phyloP scores from a whole-genome alignment of 2,113 vertebrate genomes.

The Oreotragus oreotragus region DNA sequence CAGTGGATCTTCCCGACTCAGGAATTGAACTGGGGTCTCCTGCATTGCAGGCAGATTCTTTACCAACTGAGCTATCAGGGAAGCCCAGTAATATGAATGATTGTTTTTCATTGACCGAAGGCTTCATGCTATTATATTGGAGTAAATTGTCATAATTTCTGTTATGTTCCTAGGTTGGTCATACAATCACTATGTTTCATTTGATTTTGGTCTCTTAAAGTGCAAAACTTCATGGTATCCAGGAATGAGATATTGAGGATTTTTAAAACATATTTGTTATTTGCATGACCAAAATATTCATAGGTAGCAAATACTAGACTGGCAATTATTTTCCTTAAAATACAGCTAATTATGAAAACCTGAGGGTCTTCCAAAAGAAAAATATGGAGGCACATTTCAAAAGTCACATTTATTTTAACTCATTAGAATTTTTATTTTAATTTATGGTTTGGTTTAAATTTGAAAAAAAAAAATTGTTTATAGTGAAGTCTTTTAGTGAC shows the following conservation, averaged over 20 bases:
- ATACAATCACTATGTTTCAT: background rate
- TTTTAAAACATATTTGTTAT: background rate
- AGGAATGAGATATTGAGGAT: background rate
- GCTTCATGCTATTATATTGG: background rate
- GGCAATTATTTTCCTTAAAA: background rate
- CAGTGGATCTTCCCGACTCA: too few species aligned
- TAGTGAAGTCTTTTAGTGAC: background rate
- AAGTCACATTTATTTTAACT: background rate
- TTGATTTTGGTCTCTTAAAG: background rate
- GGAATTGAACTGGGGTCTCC: too few species aligned
- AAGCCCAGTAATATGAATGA: background rate
- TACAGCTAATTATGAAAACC: background rate
- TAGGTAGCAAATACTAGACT: background rate
- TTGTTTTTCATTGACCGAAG: background rate
- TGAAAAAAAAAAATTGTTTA: background rate
- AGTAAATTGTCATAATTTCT: background rate
- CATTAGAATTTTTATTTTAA: background rate
- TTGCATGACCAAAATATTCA: background rate
- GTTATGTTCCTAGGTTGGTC: background rate
- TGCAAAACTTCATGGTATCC: background rate
- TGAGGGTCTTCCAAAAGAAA: background rate
- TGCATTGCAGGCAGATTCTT: background rate
- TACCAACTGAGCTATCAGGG: background rate
- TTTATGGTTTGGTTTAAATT: background rate
- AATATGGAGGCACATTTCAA: background rate